phyloP scores from a whole-genome alignment of 1,140 invertebrate species.

The Asobara japonica region DNA sequence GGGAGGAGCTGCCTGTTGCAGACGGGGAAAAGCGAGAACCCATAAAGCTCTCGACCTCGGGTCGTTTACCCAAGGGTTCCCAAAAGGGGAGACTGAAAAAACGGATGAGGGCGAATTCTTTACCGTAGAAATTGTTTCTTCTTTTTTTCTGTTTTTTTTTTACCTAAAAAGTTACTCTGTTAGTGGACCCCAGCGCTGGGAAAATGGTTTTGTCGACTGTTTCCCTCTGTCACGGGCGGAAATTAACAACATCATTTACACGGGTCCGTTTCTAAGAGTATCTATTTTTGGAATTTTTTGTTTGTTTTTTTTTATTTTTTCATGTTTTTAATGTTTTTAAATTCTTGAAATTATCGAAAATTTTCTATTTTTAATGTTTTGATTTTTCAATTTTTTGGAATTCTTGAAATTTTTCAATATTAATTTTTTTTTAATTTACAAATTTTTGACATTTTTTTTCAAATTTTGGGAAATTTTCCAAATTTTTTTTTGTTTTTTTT shows the following conservation, averaged over 20 bases:
- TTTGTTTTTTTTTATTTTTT: too few species aligned
- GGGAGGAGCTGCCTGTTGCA: constrained; percentile 1
- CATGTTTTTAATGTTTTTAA: too few species aligned
- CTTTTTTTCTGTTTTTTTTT: not conserved
- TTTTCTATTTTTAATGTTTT: too few species aligned
- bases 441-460: too few species aligned
- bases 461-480: too few species aligned
- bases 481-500: too few species aligned
- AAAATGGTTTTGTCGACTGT: not conserved
- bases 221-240: not conserved
- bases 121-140: not conserved
- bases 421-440: too few species aligned
- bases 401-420: not conserved
- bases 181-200: not conserved
- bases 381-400: not conserved
- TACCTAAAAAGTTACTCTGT: not conserved
- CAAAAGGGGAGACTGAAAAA: constrained; percentile 10
- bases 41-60: constrained; percentile 6
- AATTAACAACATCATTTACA: constrained; percentile 9
- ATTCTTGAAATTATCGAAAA: too few species aligned
- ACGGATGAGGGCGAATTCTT: not conserved
- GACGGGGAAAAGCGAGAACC: constrained; percentile 1
- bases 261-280: not conserved
- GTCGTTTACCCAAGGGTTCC: constrained; percentile 10
- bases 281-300: too few species aligned